These are phyloP conservation scores for Riptortus pedestris DNA, from an alignment of 1,140 invertebrate species.

Conservation along the genomic window DNA sequence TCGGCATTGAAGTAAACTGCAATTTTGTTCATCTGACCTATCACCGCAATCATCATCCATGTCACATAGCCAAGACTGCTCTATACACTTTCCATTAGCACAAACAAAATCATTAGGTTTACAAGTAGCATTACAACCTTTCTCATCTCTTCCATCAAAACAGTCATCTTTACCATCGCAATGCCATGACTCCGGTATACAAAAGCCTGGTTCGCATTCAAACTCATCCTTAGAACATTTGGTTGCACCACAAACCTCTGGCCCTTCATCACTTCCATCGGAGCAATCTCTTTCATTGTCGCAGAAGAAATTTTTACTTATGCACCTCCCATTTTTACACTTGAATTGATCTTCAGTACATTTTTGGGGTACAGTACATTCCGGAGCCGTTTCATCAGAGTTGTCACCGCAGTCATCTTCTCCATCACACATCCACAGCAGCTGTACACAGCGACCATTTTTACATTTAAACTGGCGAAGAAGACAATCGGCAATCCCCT, in stretches of 20 bases:
- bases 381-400: slow-evolving; percentile 60
- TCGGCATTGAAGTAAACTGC: slow-evolving; percentile 50
- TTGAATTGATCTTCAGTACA: slow-evolving; percentile 57
- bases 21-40: slow-evolving; percentile 67
- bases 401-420: slow-evolving; percentile 68
- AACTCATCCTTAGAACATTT: slow-evolving; percentile 75
- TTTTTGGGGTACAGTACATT: slow-evolving; percentile 45
- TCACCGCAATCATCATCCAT: slow-evolving; percentile 77
- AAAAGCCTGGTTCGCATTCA: slow-evolving; percentile 62
- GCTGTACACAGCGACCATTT: slow-evolving; percentile 72
- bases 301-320: slow-evolving; percentile 62
- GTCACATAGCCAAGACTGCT: slow-evolving; percentile 78
- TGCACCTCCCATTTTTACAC: slow-evolving; percentile 63
- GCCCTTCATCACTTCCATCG: slow-evolving; percentile 62
- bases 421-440: slow-evolving; percentile 66
- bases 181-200: slow-evolving; percentile 29
- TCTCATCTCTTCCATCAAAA: slow-evolving; percentile 50
- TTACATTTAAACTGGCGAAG: slow-evolving; percentile 62
- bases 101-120: slow-evolving; percentile 82
- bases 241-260: slow-evolving; percentile 54
- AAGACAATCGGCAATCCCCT: slow-evolving; percentile 41
- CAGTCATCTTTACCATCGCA: slow-evolving; percentile 58
- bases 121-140: slow-evolving; percentile 78
- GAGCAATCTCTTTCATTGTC: slow-evolving; percentile 66
- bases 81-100: slow-evolving; percentile 77